phyloP scores from a whole-genome alignment of 2,113 vertebrate genomes.

The Lampris megalopsis region DNA sequence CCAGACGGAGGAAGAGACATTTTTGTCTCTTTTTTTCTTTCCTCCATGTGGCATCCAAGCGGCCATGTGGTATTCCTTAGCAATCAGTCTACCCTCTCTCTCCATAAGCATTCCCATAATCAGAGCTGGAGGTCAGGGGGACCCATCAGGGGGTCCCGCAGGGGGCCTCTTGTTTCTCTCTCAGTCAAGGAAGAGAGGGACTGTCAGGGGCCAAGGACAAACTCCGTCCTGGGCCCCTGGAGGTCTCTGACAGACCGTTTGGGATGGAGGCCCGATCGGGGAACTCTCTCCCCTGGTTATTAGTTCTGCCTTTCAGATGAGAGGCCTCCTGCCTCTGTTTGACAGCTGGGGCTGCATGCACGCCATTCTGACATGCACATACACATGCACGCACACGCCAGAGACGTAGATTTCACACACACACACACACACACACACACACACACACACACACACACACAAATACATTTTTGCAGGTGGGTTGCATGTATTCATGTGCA shows the following conservation, averaged over 20 bases:
- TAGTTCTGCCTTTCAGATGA: constrained; percentile 36
- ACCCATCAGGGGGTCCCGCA: constrained; percentile 5
- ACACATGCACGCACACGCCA: no score
- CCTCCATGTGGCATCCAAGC: constrained; percentile 68
- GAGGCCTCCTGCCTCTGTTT: constrained; percentile 17
- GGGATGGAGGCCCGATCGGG: constrained; percentile 16
- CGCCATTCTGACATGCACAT: background rate
- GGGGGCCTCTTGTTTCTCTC: constrained; percentile 14
- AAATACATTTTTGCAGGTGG: no score
- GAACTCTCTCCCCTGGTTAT: background rate
- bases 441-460: no score
- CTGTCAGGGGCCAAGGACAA: constrained; percentile 10
- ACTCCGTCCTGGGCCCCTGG: constrained; percentile 19
- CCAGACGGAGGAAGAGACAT: constrained; percentile 74
- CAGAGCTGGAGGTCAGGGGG: constrained; percentile 52
- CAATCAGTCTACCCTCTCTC: constrained; percentile 44
- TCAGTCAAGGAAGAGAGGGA: constrained; percentile 7
- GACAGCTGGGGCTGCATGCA: constrained; percentile 24
- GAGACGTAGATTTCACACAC: no score
- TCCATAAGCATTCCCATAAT: constrained; percentile 40
- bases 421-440: no score
- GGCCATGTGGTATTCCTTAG: constrained; percentile 81
- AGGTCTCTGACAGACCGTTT: constrained; percentile 1
- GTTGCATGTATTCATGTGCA: no score
- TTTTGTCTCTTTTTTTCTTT: background rate